phyloP scores from a whole-genome alignment of 2,113 vertebrate genomes.

The Cyanocitta stelleri region DNA sequence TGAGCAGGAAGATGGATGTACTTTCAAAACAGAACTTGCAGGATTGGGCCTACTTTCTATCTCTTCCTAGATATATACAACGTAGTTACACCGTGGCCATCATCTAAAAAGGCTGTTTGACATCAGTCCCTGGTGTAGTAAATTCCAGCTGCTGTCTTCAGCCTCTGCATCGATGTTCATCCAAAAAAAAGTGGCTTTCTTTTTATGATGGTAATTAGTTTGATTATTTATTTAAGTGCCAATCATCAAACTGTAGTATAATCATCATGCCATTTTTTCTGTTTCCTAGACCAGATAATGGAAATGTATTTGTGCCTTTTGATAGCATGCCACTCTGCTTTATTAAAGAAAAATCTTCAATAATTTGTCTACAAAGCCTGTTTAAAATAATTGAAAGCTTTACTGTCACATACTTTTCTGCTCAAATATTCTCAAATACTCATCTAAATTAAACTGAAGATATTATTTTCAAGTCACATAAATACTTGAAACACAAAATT shows the following conservation, averaged over 20 bases:
- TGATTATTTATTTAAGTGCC: constrained; percentile 68
- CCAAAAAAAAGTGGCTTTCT: neutral
- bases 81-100: neutral
- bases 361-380: constrained; percentile 44
- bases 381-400: constrained; percentile 35
- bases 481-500: neutral
- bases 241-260: constrained; percentile 59
- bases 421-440: constrained; percentile 6
- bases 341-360: constrained; percentile 53
- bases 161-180: constrained; percentile 46
- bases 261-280: constrained; percentile 51
- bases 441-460: neutral
- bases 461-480: neutral
- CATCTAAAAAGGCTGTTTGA: constrained; percentile 31
- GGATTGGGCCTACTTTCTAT: neutral
- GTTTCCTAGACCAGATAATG: constrained; percentile 57
- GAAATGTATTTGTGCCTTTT: constrained; percentile 76
- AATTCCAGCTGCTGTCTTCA: constrained; percentile 41
- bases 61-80: constrained; percentile 31
- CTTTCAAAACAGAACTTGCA: neutral
- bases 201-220: constrained; percentile 40
- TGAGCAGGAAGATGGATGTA: neutral
- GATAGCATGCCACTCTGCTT: constrained; percentile 65
- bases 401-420: constrained; percentile 13
- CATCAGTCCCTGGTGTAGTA: neutral